A percentile compares a stretch with the other conserved stretches of the same genome.
Conservation (phyloP, 2,113 vertebrate genomes). For the Sakesphorus luctuosus region DNA sequence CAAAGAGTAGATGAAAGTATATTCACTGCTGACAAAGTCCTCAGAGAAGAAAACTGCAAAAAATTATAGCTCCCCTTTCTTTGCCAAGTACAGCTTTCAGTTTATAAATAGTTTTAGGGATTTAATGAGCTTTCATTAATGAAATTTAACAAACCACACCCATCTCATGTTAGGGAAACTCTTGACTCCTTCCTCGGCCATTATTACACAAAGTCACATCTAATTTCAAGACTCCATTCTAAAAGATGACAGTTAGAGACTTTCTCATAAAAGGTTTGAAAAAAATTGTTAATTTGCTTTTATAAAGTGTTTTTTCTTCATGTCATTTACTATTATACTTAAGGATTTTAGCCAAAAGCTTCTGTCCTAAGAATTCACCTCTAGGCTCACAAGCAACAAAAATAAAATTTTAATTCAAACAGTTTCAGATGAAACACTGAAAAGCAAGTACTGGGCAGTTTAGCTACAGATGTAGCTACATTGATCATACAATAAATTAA, state of each 20-base stretch:
- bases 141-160: neutral
- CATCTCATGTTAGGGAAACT: neutral
- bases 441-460: neutral
- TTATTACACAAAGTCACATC: neutral
- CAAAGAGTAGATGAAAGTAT: neutral
- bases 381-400: neutral
- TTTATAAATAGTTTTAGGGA: neutral
- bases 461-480: neutral
- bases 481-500: neutral
- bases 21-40: neutral
- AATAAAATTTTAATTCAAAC: neutral
- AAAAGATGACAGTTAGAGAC: neutral
- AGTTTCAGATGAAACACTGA: neutral
- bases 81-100: neutral
- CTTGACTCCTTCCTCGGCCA: neutral
- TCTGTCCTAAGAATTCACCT: neutral
- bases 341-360: neutral
- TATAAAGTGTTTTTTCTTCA: neutral
- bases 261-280: neutral
- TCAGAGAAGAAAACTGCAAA: neutral
- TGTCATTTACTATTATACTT: neutral
- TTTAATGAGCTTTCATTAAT: neutral
- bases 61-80: neutral
- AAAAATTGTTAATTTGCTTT: neutral
- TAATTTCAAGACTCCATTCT: neutral